Conservation (phyloP, 2,797 vertebrate species). For the Caiman crocodilus region DNA sequence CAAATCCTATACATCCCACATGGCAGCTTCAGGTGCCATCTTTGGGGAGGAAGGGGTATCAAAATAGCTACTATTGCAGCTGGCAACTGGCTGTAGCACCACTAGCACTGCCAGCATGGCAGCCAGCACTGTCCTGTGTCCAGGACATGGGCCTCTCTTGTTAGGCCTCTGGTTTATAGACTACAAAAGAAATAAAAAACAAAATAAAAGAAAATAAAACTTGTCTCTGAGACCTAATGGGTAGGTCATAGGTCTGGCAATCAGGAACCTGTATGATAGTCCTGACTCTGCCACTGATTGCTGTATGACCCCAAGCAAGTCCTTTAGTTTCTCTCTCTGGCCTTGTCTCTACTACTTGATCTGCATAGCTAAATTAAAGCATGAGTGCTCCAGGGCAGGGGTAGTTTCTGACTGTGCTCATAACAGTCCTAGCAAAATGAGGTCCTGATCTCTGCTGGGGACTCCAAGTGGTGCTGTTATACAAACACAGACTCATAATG, state of each 20-base stretch:
- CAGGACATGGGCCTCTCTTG: too few species aligned
- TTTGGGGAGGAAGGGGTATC: too few species aligned
- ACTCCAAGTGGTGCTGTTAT: not conserved
- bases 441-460: not conserved
- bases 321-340: not conserved
- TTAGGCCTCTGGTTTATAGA: too few species aligned
- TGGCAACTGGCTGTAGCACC: too few species aligned
- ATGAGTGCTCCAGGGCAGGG: not conserved
- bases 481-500: not conserved
- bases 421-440: not conserved
- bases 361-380: not conserved
- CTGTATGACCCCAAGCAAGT: accelerated
- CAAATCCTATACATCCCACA: not conserved
- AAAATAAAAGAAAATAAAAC: too few species aligned
- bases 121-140: too few species aligned
- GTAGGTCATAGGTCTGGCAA: too few species aligned
- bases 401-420: not conserved
- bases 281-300: accelerated
- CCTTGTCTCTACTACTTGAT: not conserved
- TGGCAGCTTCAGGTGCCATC: too few species aligned
- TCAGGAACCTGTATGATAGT: accelerated
- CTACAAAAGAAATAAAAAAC: too few species aligned
- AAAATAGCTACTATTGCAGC: too few species aligned
- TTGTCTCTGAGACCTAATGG: too few species aligned
- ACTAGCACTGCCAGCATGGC: too few species aligned